Evolutionary conservation across 2,888 invertebrate species (phyloP), one percentile per base, ranked within the genome.

Genomic region (Andrena trimmerana): DNA sequence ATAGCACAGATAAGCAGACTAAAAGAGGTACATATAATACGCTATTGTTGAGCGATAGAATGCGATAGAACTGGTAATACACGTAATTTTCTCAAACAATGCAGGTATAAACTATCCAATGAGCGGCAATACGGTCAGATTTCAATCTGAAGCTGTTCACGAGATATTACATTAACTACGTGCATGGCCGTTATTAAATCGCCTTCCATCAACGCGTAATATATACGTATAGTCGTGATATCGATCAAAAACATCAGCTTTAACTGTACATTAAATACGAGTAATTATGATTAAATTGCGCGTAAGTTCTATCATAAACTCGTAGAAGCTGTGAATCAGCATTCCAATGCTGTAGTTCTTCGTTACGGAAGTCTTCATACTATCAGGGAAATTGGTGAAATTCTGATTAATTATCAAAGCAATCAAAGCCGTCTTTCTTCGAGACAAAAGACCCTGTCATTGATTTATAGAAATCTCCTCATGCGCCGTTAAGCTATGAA

Each of bases 11-110:
- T 77, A 80, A 80, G 78, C 2, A 10, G 29, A 1, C 10, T 50
- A 69, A 69, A 76, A 50, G 77, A 42, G 52, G 2, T 24, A 52
- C 27, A 8, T 66, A 70, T 42, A 66, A 66, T 65, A 52, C 31
- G 54, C 42, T 67, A 67, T 77, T 69, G 69, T 79, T 67, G 42
- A 13, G 59, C 20, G 77, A 77, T 80, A 71, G 27, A 78, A 71
- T 77, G 70, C 31, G 52, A 78, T 77, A 33, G 27, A 80, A 42
- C 78, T 66, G 24, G 65, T 71, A 80, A 80, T 78, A 60, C 20
- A 71, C 59, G 66, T 78, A 60, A 80, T 78, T 71, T 67, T 10
- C 80, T 80, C 42, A 27, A 78, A 66, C 66, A 66, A 67, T 48
- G 27, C 29, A 65, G 20, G 42, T 27, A 60, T 20, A 52, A 66